Evolutionary conservation across 2,113 vertebrate species (phyloP).

Genomic region (Ailurus styani): DNA sequence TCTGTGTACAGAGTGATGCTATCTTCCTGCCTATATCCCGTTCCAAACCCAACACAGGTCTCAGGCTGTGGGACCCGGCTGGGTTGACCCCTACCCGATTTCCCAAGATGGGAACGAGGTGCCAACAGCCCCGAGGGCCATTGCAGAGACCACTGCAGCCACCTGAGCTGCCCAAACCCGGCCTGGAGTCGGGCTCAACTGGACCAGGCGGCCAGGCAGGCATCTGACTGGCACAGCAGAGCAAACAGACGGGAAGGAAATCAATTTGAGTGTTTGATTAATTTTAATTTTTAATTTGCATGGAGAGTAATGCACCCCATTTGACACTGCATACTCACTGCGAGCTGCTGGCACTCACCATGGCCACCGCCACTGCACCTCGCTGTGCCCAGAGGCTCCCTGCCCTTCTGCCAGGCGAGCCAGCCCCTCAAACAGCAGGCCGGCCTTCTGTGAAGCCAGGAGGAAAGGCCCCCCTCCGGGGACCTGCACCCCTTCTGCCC

Average conservation of each 20-base stretch:
- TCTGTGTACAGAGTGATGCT: neutral
- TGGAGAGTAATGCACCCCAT: constrained; percentile 4
- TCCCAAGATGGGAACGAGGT: neutral
- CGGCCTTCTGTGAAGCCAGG: neutral
- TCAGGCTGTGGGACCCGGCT: neutral
- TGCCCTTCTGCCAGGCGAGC: neutral
- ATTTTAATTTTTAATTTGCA: constrained; percentile 77
- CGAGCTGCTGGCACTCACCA: neutral
- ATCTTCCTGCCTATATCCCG: neutral
- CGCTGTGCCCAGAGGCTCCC: neutral
- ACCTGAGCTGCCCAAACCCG: neutral
- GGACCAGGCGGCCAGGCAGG: neutral
- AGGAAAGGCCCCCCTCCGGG: neutral
- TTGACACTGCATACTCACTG: constrained; percentile 19
- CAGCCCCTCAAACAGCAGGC: neutral
- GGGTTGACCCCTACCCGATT: neutral
- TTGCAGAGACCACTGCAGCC: neutral
- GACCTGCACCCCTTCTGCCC: neutral
- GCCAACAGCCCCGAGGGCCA: rapidly evolving
- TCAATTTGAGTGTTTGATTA: constrained; percentile 74
- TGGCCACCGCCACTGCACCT: neutral
- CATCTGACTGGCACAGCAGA: constrained; percentile 52
- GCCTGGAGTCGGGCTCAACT: neutral
- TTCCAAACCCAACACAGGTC: neutral
- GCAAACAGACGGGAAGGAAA: constrained; percentile 71